Evolutionary conservation across 2,113 vertebrate species (phyloP).

Genomic region (Phyllostomus hastatus): DNA sequence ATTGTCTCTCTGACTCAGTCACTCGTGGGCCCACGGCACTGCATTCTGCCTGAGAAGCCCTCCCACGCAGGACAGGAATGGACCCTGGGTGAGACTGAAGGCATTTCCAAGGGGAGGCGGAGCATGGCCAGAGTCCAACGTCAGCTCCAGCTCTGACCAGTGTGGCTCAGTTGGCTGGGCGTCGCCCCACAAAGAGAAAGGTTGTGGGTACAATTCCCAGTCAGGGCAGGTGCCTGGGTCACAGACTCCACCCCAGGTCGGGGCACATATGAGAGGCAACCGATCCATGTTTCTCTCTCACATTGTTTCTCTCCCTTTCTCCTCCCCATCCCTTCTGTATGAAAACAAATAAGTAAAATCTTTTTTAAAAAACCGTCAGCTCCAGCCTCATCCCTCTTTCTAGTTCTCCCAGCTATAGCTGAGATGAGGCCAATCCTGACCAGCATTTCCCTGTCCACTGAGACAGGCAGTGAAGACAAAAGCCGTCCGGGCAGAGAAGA

Average conservation of each 20-base stretch:
- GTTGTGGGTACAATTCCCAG: too few relatives aligned
- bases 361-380: not conserved
- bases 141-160: not conserved
- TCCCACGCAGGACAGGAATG: not conserved
- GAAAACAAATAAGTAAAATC: too few relatives aligned
- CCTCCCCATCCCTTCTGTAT: too few relatives aligned
- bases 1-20: not conserved
- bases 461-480: not conserved
- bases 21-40: not conserved
- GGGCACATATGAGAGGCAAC: too few relatives aligned
- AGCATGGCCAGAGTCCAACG: not conserved
- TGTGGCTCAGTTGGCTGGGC: too few relatives aligned
- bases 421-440: not conserved
- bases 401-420: not conserved
- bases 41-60: not conserved
- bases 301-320: too few relatives aligned
- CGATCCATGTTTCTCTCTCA: too few relatives aligned
- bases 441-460: not conserved
- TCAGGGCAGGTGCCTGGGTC: too few relatives aligned
- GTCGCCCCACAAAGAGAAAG: too few relatives aligned
- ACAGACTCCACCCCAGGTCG: too few relatives aligned
- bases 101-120: not conserved
- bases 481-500: not conserved
- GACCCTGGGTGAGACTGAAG: not conserved
- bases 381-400: not conserved